Evolutionary conservation across 2,888 invertebrate genomes (phyloP), one percentile per base, ranked within the genome.

Genomic region (Cataglyphis altisquamis): DNA sequence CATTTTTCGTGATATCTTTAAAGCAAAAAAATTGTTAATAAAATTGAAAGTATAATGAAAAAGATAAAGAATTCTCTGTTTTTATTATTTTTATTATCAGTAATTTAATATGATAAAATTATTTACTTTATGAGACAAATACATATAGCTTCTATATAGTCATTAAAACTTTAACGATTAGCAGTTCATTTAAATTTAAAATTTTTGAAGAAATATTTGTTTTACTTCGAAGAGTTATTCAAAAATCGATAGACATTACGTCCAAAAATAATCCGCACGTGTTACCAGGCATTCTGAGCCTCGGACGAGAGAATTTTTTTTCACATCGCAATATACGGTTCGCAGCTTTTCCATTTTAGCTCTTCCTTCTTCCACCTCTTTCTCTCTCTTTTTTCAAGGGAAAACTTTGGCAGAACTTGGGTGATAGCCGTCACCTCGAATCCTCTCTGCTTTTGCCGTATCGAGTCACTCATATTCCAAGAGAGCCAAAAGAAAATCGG

Each of bases 371-470:
- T 0, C 57, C 8, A 12, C 21, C 18, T 9, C 8, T 55, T 41
- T 29, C 62, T 29, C 32, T 29, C 39, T 55, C n/a, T 48, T 9
- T 48, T 41, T 8, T 39, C 60, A n/a, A 21, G 25, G n/a, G 3
- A 9, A 64, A 87, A 86, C 78, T 89, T 84, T 41, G 25, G 12
- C 57, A 68, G n/a, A 86, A 86, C 80, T 86, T 83, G 6, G 18
- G 52, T 81, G 86, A 81, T 88, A 88, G 80, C 70, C 52, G 32
- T 63, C 66, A 63, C 32, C 32, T 72, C 73, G n/a, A 68, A 25
- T 73, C 32, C 55, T 67, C 66, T 41, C 55, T 66, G 45, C 36
- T 57, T 66, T 57, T 15, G 62, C 29, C 63, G 39, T 80, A 78
- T 83, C 80, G 67, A 82, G 80, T 82, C 80, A 39, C 67, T 60